phyloP scores from a whole-genome alignment of 2,888 invertebrate species.

The Subacronicta megacephala region DNA sequence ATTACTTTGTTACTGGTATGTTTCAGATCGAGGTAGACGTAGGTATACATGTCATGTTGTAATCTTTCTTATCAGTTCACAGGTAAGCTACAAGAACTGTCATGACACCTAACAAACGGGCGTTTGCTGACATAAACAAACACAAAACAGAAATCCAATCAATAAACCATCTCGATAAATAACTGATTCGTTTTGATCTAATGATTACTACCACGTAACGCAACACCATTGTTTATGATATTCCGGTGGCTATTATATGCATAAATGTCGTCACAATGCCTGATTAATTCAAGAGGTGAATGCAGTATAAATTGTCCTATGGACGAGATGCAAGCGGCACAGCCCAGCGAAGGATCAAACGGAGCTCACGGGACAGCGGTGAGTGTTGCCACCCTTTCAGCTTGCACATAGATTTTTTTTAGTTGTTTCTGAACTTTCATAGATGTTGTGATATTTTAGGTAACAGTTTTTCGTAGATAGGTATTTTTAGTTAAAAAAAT shows the following conservation, averaged over 20 bases:
- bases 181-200: conserved; percentile 32
- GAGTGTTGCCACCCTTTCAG: conserved; percentile 35
- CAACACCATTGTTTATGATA: conserved; percentile 68
- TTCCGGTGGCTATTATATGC: conserved; percentile 61
- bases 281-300: conserved; percentile 63
- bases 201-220: conserved; percentile 57
- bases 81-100: too few relatives aligned
- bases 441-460: background rate
- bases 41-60: too few relatives aligned
- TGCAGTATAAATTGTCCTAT: conserved; percentile 78
- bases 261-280: conserved; percentile 70
- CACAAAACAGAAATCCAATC: conserved; percentile 16
- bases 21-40: too few relatives aligned
- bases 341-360: conserved; percentile 69
- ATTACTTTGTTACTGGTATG: too few relatives aligned
- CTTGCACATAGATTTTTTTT: background rate
- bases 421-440: conserved; percentile 2
- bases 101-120: background rate
- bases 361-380: conserved; percentile 64
- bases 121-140: background rate
- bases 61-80: too few relatives aligned
- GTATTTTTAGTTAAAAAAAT: too few relatives aligned
- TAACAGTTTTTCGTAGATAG: too few relatives aligned
- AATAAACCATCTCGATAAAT: conserved; percentile 27
- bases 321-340: conserved; percentile 59